Conservation (phyloP, 1,140 invertebrate species). For the Manduca sexta region DNA sequence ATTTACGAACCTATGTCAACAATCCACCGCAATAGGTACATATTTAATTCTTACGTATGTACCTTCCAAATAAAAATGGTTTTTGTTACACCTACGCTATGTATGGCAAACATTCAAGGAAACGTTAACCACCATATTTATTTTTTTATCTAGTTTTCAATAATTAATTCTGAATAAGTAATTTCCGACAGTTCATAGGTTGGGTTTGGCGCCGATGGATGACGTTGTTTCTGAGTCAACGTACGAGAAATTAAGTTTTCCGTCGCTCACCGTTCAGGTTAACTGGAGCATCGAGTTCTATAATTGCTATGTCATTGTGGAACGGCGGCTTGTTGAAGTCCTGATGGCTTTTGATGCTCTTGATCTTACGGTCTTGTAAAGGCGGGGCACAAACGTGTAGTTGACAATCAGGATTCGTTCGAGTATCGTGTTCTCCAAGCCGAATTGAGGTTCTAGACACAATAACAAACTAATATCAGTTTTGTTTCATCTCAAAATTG, state of each 20-base stretch:
- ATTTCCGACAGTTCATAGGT: too few relatives aligned
- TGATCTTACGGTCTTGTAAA: conserved; percentile 72
- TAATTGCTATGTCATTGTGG: conserved; percentile 80
- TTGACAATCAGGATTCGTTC: conserved; percentile 74
- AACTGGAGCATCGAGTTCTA: conserved; percentile 72
- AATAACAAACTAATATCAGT: conserved; percentile 5
- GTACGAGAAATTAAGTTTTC: background rate
- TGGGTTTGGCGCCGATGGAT: background rate
- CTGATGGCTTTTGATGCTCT: conserved; percentile 67
- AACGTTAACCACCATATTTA: too few relatives aligned
- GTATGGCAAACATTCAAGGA: too few relatives aligned
- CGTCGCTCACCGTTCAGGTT: conserved; percentile 62
- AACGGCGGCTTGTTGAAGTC: conserved; percentile 75
- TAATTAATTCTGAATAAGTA: too few relatives aligned
- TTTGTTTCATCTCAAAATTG: conserved; percentile 1
- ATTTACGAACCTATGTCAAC: too few relatives aligned
- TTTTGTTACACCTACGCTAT: too few relatives aligned
- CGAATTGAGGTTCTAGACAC: conserved; percentile 69
- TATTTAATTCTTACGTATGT: too few relatives aligned
- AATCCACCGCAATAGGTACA: too few relatives aligned
- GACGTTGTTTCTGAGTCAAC: background rate
- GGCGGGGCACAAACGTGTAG: conserved; percentile 71
- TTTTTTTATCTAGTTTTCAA: too few relatives aligned
- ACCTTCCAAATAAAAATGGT: too few relatives aligned
- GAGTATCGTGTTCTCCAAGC: conserved; percentile 75